phyloP scores from a whole-genome alignment of 1,140 invertebrate species.

The Thrips palmi region DNA sequence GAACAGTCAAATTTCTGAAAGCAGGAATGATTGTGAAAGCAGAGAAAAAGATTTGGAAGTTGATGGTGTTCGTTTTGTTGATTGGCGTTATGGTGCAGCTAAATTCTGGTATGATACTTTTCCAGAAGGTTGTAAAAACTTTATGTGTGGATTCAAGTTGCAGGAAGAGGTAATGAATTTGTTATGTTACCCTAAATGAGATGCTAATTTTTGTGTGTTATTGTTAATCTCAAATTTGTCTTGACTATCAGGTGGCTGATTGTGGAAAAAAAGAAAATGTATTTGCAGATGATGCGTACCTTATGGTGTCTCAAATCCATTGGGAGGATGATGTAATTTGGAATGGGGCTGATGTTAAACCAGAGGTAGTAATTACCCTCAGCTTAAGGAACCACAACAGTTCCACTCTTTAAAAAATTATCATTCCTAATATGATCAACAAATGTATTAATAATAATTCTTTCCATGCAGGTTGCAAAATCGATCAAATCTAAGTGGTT shows the following conservation, averaged over 20 bases:
- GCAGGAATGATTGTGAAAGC: too few species aligned
- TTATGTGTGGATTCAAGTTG: slow-evolving; percentile 89
- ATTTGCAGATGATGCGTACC: slow-evolving; percentile 73
- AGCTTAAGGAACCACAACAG: too few species aligned
- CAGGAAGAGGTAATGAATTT: slow-evolving; percentile 32
- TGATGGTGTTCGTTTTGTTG: slow-evolving; percentile 59
- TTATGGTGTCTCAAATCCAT: slow-evolving; percentile 87
- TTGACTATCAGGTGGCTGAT: slow-evolving; percentile 19
- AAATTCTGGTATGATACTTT: slow-evolving; percentile 97
- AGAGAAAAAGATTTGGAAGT: slow-evolving; percentile 31
- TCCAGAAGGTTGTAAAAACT: slow-evolving; percentile 77
- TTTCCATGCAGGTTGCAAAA: not conserved
- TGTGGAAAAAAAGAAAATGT: slow-evolving; percentile 17
- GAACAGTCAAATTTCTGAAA: too few species aligned
- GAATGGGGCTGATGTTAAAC: slow-evolving; percentile 91
- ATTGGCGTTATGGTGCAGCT: slow-evolving; percentile 94
- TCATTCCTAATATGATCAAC: not conserved
- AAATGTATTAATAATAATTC: not conserved
- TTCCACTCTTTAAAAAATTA: too few species aligned
- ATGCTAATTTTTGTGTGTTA: not conserved
- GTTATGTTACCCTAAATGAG: slow-evolving; percentile 5
- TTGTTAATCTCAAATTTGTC: not conserved
- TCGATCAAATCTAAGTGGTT: too few species aligned
- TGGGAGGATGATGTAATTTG: slow-evolving; percentile 99
- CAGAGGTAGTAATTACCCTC: slow-evolving; percentile 48